phyloP scores from a whole-genome alignment of 2,113 vertebrate species.

The Malurus alboscapulatus region DNA sequence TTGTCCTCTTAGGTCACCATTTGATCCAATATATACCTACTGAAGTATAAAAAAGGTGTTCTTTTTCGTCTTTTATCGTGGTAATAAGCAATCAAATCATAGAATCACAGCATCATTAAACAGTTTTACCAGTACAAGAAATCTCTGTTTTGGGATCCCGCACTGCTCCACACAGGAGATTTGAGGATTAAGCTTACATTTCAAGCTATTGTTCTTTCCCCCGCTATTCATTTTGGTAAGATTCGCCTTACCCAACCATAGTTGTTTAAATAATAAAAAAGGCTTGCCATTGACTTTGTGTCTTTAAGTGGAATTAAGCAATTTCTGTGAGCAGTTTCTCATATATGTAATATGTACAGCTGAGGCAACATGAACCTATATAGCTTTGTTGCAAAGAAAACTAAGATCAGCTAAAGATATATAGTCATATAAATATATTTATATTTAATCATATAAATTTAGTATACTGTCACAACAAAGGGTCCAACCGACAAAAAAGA shows the following conservation, averaged over 20 bases:
- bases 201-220: background rate
- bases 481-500: background rate
- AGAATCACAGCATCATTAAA: background rate
- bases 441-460: background rate
- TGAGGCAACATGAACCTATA: background rate
- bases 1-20: background rate
- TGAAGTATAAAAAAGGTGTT: background rate
- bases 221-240: background rate
- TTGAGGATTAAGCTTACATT: background rate
- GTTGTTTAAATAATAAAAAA: background rate
- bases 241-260: background rate
- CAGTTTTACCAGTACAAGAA: background rate
- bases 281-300: background rate
- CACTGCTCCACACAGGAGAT: background rate
- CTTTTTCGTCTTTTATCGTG: background rate
- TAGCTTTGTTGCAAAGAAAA: background rate
- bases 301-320: background rate
- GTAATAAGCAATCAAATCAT: background rate
- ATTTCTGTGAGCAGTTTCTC: background rate
- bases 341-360: background rate
- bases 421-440: no score
- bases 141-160: background rate
- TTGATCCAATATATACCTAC: background rate
- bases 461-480: background rate
- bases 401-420: background rate